Conservation (phyloP, 1,140 invertebrate species). For the Bombyx mori region ASM3026992v2 NC_085109.1:8125001-8125500, state of each 20-base stretch:
- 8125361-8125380: too few relatives aligned
- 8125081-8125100: neutral
- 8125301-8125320: conserved; percentile 24
- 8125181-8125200: conserved; percentile 44
- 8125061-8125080: neutral
- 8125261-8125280: conserved; percentile 24
- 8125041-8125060: conserved; percentile 63
- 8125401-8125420: too few relatives aligned
- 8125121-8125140: too few relatives aligned
- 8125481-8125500: too few relatives aligned
- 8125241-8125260: conserved; percentile 29
- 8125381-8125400: too few relatives aligned
- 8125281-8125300: conserved; percentile 17
- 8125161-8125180: neutral
- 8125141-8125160: neutral
- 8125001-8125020: conserved; percentile 63
- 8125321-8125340: conserved; percentile 3
- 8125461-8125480: too few relatives aligned
- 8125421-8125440: too few relatives aligned
- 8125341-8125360: too few relatives aligned
- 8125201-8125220: conserved; percentile 34
- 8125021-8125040: conserved; percentile 52
- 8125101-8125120: neutral
- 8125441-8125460: too few relatives aligned
- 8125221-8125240: conserved; percentile 12